Evolutionary conservation across 1,140 invertebrate species (phyloP), one percentile per base, ranked within the genome.

Genomic region (Nephila pilipes): DNA sequence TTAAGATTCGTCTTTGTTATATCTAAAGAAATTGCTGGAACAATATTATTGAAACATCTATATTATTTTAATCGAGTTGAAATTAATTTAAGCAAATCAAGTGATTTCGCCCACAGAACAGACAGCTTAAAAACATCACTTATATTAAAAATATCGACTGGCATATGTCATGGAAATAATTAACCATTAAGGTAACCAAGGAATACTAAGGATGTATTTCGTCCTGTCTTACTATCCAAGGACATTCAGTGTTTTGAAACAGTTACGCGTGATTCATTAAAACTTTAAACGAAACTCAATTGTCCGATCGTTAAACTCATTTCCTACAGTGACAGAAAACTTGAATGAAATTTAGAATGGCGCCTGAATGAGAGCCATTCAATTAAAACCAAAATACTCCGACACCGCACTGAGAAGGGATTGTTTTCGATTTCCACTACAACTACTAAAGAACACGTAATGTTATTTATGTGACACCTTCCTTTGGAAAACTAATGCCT

Each of bases 401-500:
- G 20, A 16, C 69, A 36, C 32, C 25, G 18, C 18, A 75, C 29
- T 1, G 29, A 75, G 29, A 32, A 32, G 18, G 69, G 69, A 75
- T 75, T 75, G 69, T 75, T 32, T 36, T 75, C 29, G 29, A 75
- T 32, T 75, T 36, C 32, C 6, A 36, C 69, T 75, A 16, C 29
- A 75, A 16, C 65, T 18, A 25, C 5, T 75, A 18, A 12, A 36
- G 29, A 75, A 36, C 69, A 75, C 69, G 32, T 75, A 75, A 75
- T 14, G 69, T 36, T 75, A 75, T 75, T 75, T 75, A 75, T 75
- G 69, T 36, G 69, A 75, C 69, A 75, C 69, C 65, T 36, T 75
- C 29, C 16, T 75, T 36, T 18, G 29, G 29, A 32, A 75, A 75
- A 75, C 69, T 75, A 75, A 75, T 75, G 69, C 69, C 5, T 6